Base-by-base conservation (phyloP, 1,140 invertebrate species). In the Philopotamus ludificatus region DNA sequence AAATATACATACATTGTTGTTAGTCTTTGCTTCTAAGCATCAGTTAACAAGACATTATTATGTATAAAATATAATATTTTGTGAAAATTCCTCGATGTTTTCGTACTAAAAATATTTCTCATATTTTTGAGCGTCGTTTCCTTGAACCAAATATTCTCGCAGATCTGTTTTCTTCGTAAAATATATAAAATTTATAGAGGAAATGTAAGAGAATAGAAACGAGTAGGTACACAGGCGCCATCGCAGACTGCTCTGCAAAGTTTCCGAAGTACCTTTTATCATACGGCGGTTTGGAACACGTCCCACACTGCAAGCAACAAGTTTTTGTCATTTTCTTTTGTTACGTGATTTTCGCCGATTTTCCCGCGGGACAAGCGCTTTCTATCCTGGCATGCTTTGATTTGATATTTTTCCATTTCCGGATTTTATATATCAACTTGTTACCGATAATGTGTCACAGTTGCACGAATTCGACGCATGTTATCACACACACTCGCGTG, bases 261-360 rank as follows among this genome's bases (percentile, higher is more conserved):
- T 15, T 20, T 15, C 15, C 18, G 7, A 47, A 47, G 44, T 47
- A 16, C 18, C 44, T 16, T 34, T 34, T 34, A 34, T 34, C 28
- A 34, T 47, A 16, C 44, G 15, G 8, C 4, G 18, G 18, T 8
- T 47, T 47, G 8, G 18, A 47, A 47, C 18, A 16, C 18, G 18
- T 47, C 44, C 44, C 18, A 16, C 8, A 16, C 8, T 47, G 44
- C 4, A 47, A 47, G 44, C 44, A 47, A 47, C 44, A 47, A 47
- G 44, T 47, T 47, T 47, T 47, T 47, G 44, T 47, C 44, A 47
- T 47, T 47, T 47, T 47, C 44, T 47, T 47, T 47, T 47, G 44
- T 47, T 47, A 16, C 10, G 10, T 47, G 44, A 9, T 47, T 47
- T 47, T 20, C 10, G 8, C 44, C 44, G 44, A 47, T 47, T 47